Evolutionary conservation across 2,888 invertebrate species (phyloP), one percentile per base, ranked within the genome.

Genomic region (Ophion slaviceki): DNA sequence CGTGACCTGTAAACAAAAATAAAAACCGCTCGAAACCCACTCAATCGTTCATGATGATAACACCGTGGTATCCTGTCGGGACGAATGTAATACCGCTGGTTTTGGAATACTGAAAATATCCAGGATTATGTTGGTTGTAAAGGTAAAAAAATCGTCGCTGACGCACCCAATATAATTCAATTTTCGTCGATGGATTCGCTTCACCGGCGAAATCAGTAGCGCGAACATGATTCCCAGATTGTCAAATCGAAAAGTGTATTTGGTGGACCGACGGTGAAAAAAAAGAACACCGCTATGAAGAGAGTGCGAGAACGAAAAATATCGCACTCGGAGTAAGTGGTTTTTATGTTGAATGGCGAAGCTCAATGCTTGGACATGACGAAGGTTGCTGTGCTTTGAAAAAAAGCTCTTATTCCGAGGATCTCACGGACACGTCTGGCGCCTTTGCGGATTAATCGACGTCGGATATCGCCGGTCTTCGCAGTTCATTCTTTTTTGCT

Each of bases 401-500:
- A 76, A 47, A 36, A 59, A 62, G 57, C 28, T 53, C 66, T 72
- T 77, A 67, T 57, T 45, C 45, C 17, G 70, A 24, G n/a, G 20
- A 57, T 36, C 32, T 67, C 14, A 14, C 67, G 28, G 72, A 62
- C 47, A 74, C 64, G 68, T 68, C 77, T 28, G 28, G 61, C 40
- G 53, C 64, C 36, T 59, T 66, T n/a, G 76, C 61, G 70, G 68
- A 86, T 86, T 86, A 80, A 86, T 86, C 83, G 83, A 77, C 68
- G 20, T n/a, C 71, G 67, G 79, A 83, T 83, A 83, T 78, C 59
- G 68, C 74, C 45, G 53, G 17, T 80, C 71, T 36, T 68, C 72
- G 77, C 68, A n/a, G 40, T 62, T 85, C 80, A 61, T 79, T 67
- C 67, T 68, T 59, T 32, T 32, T 70, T 70, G 24, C 40, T 7